Percentiles rank a stretch among this genome's conserved stretches.
phyloP scores from a whole-genome alignment of 2,113 vertebrate genomes.

The Empidonax traillii region DNA sequence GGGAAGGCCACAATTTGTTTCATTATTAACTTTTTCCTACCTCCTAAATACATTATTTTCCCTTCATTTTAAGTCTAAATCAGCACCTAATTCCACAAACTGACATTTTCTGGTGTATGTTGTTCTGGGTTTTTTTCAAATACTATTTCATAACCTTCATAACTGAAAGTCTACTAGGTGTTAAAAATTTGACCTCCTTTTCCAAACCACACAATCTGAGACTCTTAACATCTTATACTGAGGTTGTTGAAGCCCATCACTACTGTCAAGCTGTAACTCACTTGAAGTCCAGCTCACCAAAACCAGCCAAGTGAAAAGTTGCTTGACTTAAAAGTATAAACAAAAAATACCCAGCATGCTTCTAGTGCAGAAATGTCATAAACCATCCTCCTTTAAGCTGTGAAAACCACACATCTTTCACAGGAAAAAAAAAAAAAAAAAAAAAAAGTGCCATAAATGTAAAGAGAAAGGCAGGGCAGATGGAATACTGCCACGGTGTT shows the following conservation, averaged over 20 bases:
- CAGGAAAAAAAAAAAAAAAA: neutral
- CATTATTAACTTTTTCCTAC: neutral
- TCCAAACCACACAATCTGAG: neutral
- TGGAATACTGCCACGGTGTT: accelerated
- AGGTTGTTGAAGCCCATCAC: neutral
- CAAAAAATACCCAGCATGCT: neutral
- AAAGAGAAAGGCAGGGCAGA: neutral
- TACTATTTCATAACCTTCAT: neutral
- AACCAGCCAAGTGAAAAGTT: neutral
- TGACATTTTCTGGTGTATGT: neutral
- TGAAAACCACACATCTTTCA: neutral
- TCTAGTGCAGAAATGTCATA: neutral
- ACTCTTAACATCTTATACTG: neutral
- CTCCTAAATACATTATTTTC: neutral
- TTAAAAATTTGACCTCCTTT: neutral
- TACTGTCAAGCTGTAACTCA: neutral
- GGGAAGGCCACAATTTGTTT: neutral
- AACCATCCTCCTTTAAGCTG: neutral
- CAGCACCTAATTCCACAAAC: neutral
- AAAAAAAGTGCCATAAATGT: neutral
- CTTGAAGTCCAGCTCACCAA: neutral
- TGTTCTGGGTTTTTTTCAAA: neutral
- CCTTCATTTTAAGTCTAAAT: neutral
- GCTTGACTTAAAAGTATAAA: neutral
- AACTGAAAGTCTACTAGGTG: neutral